These are phyloP conservation scores for Smutsia temminckii DNA, from an alignment of 2,797 vertebrate genomes.

Conservation along the genomic window DNA sequence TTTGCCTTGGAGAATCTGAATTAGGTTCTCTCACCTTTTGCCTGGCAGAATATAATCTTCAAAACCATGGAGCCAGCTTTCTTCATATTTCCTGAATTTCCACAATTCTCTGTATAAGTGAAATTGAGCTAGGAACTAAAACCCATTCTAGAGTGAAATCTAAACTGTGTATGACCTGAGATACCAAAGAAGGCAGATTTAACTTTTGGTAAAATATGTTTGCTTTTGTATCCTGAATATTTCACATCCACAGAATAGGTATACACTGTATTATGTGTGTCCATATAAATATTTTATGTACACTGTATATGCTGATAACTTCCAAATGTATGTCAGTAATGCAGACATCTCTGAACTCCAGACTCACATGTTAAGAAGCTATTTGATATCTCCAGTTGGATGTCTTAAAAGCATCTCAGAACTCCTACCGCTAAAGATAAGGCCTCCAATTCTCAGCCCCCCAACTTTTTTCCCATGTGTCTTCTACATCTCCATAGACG, in stretches of 20 bases:
- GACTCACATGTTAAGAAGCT: neutral
- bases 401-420: neutral
- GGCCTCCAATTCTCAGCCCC: neutral
- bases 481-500: neutral
- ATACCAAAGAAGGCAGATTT: neutral
- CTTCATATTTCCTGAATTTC: neutral
- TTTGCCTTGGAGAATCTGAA: neutral
- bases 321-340: neutral
- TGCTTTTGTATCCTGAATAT: neutral
- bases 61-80: neutral
- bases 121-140: neutral
- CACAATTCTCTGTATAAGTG: neutral
- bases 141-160: neutral
- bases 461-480: neutral
- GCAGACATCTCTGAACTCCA: neutral
- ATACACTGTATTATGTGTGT: neutral
- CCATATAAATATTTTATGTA: neutral
- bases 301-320: neutral
- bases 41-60: neutral
- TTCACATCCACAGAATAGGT: neutral
- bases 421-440: neutral
- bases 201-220: neutral
- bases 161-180: neutral
- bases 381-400: neutral
- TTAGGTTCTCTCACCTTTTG: conserved; percentile 21